A percentile compares a stretch with the other conserved stretches of the same genome.
Evolutionary conservation across 2,888 invertebrate genomes (phyloP).

Genomic region (Galeopsomyia nigrocyanea): DNA sequence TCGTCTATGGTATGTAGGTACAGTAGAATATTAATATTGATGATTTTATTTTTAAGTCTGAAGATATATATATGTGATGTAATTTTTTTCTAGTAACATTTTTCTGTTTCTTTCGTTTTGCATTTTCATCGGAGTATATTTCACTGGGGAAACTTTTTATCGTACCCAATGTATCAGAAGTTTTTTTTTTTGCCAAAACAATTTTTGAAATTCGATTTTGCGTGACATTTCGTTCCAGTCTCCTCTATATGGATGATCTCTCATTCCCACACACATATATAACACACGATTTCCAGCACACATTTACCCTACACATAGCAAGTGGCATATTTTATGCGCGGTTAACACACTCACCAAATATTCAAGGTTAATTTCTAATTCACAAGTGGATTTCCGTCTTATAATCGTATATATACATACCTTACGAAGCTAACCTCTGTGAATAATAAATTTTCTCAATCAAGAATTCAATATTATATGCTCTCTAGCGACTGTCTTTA

Average conservation of each 20-base stretch:
- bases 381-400: constrained; percentile 34
- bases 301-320: constrained; percentile 21
- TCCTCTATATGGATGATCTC: constrained; percentile 40
- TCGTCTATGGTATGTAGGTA: constrained; percentile 30
- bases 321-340: constrained; percentile 16
- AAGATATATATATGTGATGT: not conserved
- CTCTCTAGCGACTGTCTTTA: too few relatives aligned
- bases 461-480: too few relatives aligned
- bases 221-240: constrained; percentile 45
- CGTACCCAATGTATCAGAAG: not conserved
- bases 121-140: not conserved
- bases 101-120: constrained; percentile 7
- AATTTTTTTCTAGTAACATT: not conserved
- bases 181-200: constrained; percentile 8
- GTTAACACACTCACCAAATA: constrained; percentile 14
- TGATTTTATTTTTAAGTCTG: not conserved
- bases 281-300: constrained; percentile 40
- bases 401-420: constrained; percentile 33
- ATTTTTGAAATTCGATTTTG: constrained; percentile 40
- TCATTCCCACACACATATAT: constrained; percentile 39
- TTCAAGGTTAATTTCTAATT: constrained; percentile 32
- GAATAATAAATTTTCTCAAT: constrained; percentile 22
- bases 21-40: constrained; percentile 15
- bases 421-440: constrained; percentile 34
- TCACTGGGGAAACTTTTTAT: not conserved